Evolutionary conservation across 2,888 invertebrate species (phyloP).

Genomic region (Gymnosoma rotundatum): DNA sequence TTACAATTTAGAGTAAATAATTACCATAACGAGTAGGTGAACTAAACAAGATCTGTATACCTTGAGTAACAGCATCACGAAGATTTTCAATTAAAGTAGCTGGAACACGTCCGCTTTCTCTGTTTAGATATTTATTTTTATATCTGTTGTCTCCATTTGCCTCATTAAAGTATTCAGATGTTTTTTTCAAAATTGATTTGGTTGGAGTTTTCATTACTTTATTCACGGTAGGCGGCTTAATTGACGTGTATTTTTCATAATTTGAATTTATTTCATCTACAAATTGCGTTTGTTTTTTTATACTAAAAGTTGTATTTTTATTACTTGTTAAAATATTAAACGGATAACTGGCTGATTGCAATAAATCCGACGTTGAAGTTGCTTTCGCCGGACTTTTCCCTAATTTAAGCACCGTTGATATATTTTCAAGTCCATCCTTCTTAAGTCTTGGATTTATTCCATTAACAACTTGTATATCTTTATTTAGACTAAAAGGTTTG

Average conservation of each 20-base stretch:
- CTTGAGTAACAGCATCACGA: conserved; percentile 37
- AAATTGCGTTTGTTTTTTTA: not conserved
- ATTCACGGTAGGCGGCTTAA: too few relatives aligned
- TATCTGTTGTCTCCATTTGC: not conserved
- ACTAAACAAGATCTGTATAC: conserved; percentile 39
- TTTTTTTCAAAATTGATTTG: not conserved
- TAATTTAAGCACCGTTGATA: not conserved
- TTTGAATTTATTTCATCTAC: conserved; percentile 8
- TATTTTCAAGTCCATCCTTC: not conserved
- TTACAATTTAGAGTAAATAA: too few relatives aligned
- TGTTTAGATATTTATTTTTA: not conserved
- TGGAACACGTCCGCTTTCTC: not conserved
- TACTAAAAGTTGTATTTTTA: not conserved
- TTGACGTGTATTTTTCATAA: not conserved
- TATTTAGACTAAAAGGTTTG: not conserved
- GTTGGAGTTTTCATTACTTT: not conserved
- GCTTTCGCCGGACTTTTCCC: too few relatives aligned
- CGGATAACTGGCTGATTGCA: too few relatives aligned
- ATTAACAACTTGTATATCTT: not conserved
- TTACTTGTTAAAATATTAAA: not conserved
- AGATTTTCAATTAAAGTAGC: conserved; percentile 35
- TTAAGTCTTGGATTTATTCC: too few relatives aligned
- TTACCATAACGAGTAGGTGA: not conserved
- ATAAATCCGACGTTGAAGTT: too few relatives aligned
- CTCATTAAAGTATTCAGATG: not conserved